Evolutionary conservation across 92 coral and sea anemone species (phyloP), one percentile per base, ranked within the genome.

Genomic region (Bergia sp.): DNA sequence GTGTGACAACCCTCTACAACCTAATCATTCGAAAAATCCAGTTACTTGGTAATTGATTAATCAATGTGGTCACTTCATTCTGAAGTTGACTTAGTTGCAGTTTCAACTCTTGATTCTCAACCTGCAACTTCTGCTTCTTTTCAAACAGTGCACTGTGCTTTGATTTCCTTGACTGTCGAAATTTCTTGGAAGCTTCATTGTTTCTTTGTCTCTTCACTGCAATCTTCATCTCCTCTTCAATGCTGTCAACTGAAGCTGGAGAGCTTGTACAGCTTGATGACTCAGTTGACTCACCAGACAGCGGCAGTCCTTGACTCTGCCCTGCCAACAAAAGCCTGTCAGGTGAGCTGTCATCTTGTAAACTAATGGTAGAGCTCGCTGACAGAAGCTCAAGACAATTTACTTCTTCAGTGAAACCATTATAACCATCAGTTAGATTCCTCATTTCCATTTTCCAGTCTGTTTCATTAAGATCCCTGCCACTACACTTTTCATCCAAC

Each of bases 161-260:
- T 77, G 92, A 91, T 76, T 93, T 95, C 77, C 91, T 92, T 40
- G 81, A 79, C 47, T 88, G 93, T 76, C 98, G 90, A 76, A 95
- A 95, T 92, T 95, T 95, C 82, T 88, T 93, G 36, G 98, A 95
- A 11, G 98, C 98, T 77, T 95, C 69, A 55, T 95, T 95, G 77
- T 95, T 95, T 47, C 98, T 77, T 8, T 88, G 86, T 73, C 96
- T 92, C 87, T 95, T 95, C 57, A 86, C 94, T 69, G 71, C 64
- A 5, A 58, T 44, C 81, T 90, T 92, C 76, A 81, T 86, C 64
- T 86, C 93, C 47, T 90, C 93, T 89, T 91, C 88, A 21, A 89
- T 47, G 77, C 86, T 86, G 79, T 82, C 93, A 72, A 66, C 86
- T 13, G 93, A 81, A 29, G 91, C 81, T 38, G 89, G 71, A 23